Percentiles rank a stretch among this genome's conserved stretches.
phyloP scores from a whole-genome alignment of 2,797 vertebrate species.

The Epinephelus coioides region DNA sequence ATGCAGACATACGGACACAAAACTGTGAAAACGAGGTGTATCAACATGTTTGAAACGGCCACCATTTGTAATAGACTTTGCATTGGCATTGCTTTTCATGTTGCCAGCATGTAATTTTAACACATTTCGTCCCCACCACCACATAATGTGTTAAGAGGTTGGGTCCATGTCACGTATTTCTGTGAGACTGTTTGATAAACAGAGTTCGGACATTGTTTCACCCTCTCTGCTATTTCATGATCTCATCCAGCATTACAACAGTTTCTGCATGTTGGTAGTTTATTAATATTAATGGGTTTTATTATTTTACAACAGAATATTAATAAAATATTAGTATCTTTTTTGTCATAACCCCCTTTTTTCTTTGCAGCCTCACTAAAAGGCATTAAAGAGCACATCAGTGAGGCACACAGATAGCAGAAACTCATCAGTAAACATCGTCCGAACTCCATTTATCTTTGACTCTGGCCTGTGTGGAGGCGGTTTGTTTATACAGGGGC shows the following conservation, averaged over 20 bases:
- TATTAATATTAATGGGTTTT: slow-evolving; percentile 51
- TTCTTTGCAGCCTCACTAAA: slow-evolving; percentile 40
- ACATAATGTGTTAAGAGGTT: too few species aligned
- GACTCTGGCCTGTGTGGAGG: slow-evolving; percentile 36
- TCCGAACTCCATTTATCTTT: slow-evolving; percentile 65
- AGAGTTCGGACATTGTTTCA: slow-evolving; percentile 61
- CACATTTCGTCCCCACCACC: too few species aligned
- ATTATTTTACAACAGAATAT: slow-evolving; percentile 51
- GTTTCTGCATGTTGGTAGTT: slow-evolving; percentile 37
- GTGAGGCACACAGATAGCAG: slow-evolving; percentile 48
- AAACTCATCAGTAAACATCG: slow-evolving; percentile 43
- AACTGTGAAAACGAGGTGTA: too few species aligned
- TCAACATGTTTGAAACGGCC: too few species aligned
- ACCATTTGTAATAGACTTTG: too few species aligned
- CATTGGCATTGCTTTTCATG: too few species aligned
- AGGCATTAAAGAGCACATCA: slow-evolving; percentile 16
- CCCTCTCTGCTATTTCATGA: slow-evolving; percentile 43
- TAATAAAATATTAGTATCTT: slow-evolving; percentile 69
- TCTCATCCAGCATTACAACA: slow-evolving; percentile 28
- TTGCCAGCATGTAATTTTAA: too few species aligned
- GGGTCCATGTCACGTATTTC: too few species aligned
- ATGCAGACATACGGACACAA: too few species aligned
- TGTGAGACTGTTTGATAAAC: slow-evolving; percentile 32
- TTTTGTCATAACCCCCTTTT: slow-evolving; percentile 34
- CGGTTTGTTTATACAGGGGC: slow-evolving; percentile 85